Evolutionary conservation across 2,113 vertebrate species (phyloP), one percentile per base, ranked within the genome.

Genomic region (Coregonus clupeaformis): DNA sequence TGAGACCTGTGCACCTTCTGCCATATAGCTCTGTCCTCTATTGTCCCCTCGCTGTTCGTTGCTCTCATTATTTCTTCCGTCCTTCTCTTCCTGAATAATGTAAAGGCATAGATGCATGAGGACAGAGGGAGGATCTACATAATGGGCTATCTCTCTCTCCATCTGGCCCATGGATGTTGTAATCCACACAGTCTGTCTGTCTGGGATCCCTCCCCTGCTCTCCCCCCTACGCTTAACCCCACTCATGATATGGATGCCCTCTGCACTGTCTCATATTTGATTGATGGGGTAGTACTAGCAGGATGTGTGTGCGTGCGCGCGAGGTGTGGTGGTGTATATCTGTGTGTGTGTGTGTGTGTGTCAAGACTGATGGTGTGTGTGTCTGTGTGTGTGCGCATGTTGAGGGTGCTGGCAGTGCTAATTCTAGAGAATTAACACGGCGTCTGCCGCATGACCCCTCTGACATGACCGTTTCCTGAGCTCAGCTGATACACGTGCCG

Each of bases 391-490:
- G 71, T 29, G 42, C 45, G 72, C 3, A 14, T 68, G 77, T 80
- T 13, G 13, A n/a, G 70, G 78, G 76, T 70, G 78, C 76, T 82
- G 45, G 64, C 36, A 24, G 7, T 78, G 85, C 71, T 59, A 81
- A 62, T 91, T 85, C 91, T 52, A 71, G 91, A 90, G 92, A 90
- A 86, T 93, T 91, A 94, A 93, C 90, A 84, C 91, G 89, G 90
- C 92, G 89, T 91, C 92, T 92, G 91, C 91, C 89, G 85, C 83
- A 80, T 92, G 90, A 91, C 92, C 92, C 87, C 64, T 32, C 71
- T 89, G 87, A 92, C 91, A 88, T 16, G 36, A 84, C 80, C 87
- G 76, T 86, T 84, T 80, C 84, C 86, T 82, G 82, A 82, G 80
- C 88, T 91, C 89, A 92, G 90, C 89, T 89, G 89, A 91, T 89